Evolutionary conservation across 2,888 invertebrate genomes (phyloP), one percentile per base, ranked within the genome.

Genomic region (Anorthoa munda): DNA sequence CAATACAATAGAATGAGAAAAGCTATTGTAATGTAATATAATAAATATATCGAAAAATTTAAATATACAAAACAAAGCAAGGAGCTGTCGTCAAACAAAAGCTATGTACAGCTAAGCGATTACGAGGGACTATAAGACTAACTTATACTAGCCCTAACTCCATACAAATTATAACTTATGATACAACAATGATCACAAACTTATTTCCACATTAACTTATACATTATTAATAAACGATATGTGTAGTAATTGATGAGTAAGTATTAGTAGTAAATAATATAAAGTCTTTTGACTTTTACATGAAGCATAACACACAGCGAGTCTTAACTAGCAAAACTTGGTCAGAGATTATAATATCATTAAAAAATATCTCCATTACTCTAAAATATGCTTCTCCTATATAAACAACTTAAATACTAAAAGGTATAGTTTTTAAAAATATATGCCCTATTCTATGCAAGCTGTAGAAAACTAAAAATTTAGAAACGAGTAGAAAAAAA

Each of bases 321-420:
- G 88, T 88, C 94, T 93, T 94, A 95, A 94, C 93, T 94, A 95
- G 91, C 94, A 95, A 94, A 95, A 93, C 94, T 94, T 93, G 94
- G 92, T 91, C 93, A 89, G 73, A 67, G 75, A 82, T 83, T 76
- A 83, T 76, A 85, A 79, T 82, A 85, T 67, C 73, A 79, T 82
- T 82, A 81, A 86, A 86, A 78, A 84, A 84, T 85, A 85, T 82
- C 74, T 63, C 66, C 67, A 72, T 77, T 86, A 84, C 58, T 77
- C 78, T 86, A 86, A 77, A 77, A 76, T 76, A 83, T 78, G 68
- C 65, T 21, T 79, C 77, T 75, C 72, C 79, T 82, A 75, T 82
- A 82, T 70, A 82, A 79, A 66, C 56, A 74, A 82, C 75, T 74
- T 77, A 77, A 84, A 79, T 63, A 73, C 75, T 84, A 85, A 78